Evolutionary conservation across 30 jellyfish, hydroid and myxozoan species (phyloP).

Genomic region (Turritopsis rubra): DNA sequence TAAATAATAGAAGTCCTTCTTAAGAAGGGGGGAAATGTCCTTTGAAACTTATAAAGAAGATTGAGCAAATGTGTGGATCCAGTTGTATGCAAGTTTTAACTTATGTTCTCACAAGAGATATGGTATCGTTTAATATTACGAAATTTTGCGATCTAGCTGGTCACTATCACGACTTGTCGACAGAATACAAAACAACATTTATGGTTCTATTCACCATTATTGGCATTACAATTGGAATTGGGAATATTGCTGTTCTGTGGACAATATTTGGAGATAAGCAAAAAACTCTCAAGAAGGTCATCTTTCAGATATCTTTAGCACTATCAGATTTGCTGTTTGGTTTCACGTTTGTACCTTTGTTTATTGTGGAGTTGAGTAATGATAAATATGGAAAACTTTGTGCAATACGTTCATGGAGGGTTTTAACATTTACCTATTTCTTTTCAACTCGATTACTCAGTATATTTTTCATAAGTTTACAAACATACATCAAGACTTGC

Average conservation of each 20-base stretch:
- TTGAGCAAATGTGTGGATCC: not conserved
- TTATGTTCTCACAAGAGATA: not conserved
- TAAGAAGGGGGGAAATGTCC: too few relatives aligned
- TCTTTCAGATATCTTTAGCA: conserved; percentile 3
- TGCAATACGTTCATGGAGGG: conserved; percentile 37
- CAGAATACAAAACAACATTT: conserved; percentile 13
- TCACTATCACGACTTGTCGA: conserved; percentile 12
- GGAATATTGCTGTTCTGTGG: not conserved
- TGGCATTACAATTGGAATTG: not conserved
- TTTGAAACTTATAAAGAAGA: too few relatives aligned
- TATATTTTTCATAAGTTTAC: conserved; percentile 16
- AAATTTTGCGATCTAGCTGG: conserved; percentile 25
- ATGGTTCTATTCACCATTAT: not conserved
- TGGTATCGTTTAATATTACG: conserved; percentile 2
- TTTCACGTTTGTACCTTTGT: conserved; percentile 23
- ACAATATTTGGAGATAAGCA: not conserved
- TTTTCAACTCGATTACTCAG: conserved; percentile 33
- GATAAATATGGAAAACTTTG: not conserved
- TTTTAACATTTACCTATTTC: conserved; percentile 20
- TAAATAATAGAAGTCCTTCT: too few relatives aligned
- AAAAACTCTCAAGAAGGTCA: not conserved
- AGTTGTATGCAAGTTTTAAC: not conserved
- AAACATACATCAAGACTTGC: conserved; percentile 26
- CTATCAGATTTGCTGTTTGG: conserved; percentile 24
- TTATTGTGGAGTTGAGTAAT: conserved; percentile 13